Percentiles rank a stretch among this genome's conserved stretches.
These are phyloP conservation scores for Pelmatolapia mariae DNA, from an alignment of 2,113 vertebrate genomes.

Conservation along the genomic window DNA sequence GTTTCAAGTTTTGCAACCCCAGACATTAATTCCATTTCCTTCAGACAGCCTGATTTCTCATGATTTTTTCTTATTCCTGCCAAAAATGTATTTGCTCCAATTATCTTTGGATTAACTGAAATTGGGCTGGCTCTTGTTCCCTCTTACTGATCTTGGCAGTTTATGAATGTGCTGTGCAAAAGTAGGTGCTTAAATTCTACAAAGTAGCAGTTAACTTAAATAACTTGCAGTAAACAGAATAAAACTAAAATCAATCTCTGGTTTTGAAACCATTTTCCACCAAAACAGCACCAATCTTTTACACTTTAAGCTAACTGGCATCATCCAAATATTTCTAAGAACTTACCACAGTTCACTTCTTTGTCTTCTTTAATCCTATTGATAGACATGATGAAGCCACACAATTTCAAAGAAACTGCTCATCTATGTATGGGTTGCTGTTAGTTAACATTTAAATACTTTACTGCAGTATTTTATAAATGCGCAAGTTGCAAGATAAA, in stretches of 20 bases:
- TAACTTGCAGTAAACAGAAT: background rate
- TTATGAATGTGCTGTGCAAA: background rate
- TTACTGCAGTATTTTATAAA: background rate
- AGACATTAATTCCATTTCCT: background rate
- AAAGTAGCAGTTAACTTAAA: background rate
- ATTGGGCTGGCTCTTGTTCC: background rate
- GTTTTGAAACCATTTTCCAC: background rate
- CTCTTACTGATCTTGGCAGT: background rate
- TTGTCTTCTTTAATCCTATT: background rate
- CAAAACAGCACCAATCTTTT: background rate
- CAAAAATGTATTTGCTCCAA: background rate
- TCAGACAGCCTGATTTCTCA: background rate
- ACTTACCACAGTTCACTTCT: background rate
- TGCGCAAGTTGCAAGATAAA: background rate
- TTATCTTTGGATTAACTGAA: constrained; percentile 33
- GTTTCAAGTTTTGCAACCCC: background rate
- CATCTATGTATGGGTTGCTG: background rate
- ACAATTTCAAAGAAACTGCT: background rate
- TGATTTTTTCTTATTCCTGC: background rate
- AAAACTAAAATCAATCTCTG: background rate
- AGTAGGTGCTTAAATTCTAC: background rate
- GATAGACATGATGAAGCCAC: background rate
- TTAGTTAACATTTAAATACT: background rate
- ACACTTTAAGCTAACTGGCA: background rate
- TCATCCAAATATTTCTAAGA: background rate